These are phyloP conservation scores for Bellardia bayeri DNA, from an alignment of 2,888 invertebrate species.

Conservation along the genomic window DNA sequence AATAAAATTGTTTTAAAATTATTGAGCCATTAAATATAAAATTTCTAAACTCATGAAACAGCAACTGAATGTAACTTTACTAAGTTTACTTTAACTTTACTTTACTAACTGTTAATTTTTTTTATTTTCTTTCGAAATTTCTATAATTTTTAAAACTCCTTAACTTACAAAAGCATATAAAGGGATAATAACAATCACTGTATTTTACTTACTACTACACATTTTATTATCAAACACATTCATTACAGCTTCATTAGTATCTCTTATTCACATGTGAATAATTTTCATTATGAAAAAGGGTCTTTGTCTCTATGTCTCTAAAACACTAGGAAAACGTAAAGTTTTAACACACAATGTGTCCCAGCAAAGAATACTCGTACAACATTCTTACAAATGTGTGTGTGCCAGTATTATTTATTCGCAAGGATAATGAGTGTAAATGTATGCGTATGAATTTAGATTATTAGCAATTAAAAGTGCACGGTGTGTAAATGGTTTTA, in stretches of 20 bases:
- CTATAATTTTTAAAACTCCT: too few relatives aligned
- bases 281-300: slow-evolving; percentile 33
- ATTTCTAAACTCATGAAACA: too few relatives aligned
- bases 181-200: not conserved
- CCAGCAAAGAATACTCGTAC: slow-evolving; percentile 41
- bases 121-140: too few relatives aligned
- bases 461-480: slow-evolving; percentile 65
- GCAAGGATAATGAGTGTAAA: not conserved
- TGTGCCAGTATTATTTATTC: not conserved
- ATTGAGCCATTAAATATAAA: too few relatives aligned
- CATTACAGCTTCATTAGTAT: slow-evolving; percentile 65
- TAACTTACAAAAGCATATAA: too few relatives aligned
- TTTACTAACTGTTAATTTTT: too few relatives aligned
- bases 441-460: slow-evolving; percentile 48
- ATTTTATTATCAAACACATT: slow-evolving; percentile 51
- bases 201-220: slow-evolving; percentile 9
- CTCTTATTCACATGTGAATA: slow-evolving; percentile 66
- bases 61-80: too few relatives aligned
- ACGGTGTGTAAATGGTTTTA: slow-evolving; percentile 70
- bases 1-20: too few relatives aligned
- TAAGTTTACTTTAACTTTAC: too few relatives aligned
- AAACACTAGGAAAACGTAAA: slow-evolving; percentile 20
- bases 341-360: slow-evolving; percentile 48
- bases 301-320: slow-evolving; percentile 19
- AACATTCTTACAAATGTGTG: not conserved